Conservation (phyloP, 1,140 invertebrate genomes). For the Lamellibrachia luymesi region DNA sequence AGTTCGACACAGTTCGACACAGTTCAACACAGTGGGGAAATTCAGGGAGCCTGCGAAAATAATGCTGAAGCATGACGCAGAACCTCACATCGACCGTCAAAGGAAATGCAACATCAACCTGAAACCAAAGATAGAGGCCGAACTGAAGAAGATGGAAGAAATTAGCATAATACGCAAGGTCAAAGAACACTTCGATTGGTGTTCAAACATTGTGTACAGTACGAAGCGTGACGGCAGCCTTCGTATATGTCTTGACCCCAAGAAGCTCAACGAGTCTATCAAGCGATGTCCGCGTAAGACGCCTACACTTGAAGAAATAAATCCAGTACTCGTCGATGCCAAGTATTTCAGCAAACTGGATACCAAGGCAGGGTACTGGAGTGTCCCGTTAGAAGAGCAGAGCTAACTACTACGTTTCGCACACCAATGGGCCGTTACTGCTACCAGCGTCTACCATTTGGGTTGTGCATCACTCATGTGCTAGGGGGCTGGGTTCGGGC, state of each 20-base stretch:
- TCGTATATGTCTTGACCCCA: slow-evolving; percentile 13
- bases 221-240: background rate
- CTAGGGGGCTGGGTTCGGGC: too few relatives aligned
- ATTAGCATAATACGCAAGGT: too few relatives aligned
- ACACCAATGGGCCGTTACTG: too few relatives aligned
- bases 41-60: background rate
- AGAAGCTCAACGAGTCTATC: slow-evolving; percentile 15
- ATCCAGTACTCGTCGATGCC: background rate
- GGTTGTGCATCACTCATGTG: slow-evolving; percentile 10
- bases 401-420: slow-evolving; percentile 39
- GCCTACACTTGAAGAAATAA: slow-evolving; percentile 16
- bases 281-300: background rate
- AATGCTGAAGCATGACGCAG: background rate
- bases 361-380: slow-evolving; percentile 46
- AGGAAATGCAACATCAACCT: background rate
- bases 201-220: background rate
- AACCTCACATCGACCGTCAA: background rate
- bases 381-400: slow-evolving; percentile 37
- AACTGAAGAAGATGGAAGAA: too few relatives aligned
- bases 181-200: too few relatives aligned
- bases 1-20: too few relatives aligned
- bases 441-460: slow-evolving; percentile 4
- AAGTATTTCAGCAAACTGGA: slow-evolving; percentile 39
- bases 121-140: background rate
- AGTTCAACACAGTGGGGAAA: too few relatives aligned